Percentiles rank a stretch among this genome's conserved stretches.
Evolutionary conservation across 2,113 vertebrate species (phyloP).

Genomic region (Amblyornis subalaris): DNA sequence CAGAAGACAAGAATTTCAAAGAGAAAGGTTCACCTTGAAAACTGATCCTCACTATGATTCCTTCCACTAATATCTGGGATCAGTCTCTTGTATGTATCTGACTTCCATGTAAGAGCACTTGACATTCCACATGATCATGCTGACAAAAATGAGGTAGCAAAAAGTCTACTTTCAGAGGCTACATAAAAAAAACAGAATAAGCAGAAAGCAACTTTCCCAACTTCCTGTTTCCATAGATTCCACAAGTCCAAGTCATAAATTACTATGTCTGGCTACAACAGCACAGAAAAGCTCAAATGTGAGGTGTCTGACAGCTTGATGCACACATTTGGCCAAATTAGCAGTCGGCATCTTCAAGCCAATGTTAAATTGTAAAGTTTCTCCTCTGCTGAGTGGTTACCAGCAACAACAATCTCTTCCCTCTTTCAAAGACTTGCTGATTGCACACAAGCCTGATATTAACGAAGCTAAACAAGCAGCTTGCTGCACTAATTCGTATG

Average conservation of each 20-base stretch:
- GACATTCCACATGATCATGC: neutral
- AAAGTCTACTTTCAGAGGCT: neutral
- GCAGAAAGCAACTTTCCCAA: neutral
- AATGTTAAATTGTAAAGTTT: neutral
- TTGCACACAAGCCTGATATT: neutral
- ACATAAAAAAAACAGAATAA: neutral
- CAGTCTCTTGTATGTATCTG: neutral
- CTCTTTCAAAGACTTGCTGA: neutral
- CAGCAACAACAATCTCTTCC: neutral
- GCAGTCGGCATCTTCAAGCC: neutral
- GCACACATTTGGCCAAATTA: neutral
- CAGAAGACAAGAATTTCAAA: neutral
- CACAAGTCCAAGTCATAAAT: neutral
- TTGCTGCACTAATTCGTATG: neutral
- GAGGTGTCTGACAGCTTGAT: neutral
- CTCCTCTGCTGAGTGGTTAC: neutral
- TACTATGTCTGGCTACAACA: neutral
- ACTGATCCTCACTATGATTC: neutral
- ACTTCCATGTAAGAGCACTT: neutral
- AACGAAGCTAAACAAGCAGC: neutral
- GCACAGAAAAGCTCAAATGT: neutral
- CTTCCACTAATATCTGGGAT: neutral
- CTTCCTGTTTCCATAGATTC: neutral
- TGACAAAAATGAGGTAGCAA: neutral
- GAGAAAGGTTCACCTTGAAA: neutral